Evolutionary conservation across 2,797 vertebrate species (phyloP), one percentile per base, ranked within the genome.

Genomic region (Periophthalmus magnuspinnatus): DNA sequence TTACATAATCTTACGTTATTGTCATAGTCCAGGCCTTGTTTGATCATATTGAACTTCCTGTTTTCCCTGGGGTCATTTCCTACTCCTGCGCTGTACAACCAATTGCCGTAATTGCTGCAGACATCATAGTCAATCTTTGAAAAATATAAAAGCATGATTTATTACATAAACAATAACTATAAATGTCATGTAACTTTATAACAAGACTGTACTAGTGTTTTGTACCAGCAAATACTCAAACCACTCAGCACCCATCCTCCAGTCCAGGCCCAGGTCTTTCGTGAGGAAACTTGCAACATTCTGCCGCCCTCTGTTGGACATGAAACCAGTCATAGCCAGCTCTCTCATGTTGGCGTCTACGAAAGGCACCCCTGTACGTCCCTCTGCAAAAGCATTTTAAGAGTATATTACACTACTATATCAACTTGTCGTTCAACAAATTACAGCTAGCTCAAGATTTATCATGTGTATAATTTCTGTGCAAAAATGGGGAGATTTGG

Each of bases 311-410:
- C 95, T 92, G 89, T 95, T 95, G 55, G 94, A 95, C 94, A 95
- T 95, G 82, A 96, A 96, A 68, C 95, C 94, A 0, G 93, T 95
- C 34, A 88, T 81, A 0, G 89, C 90, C 83, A 95, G 71, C 84
- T 96, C 95, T 72, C 93, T 88, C 94, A 96, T 95, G 87, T 94
- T 96, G 47, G 95, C 94, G 0, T 96, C 94, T 6, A 96, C 94
- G 16, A 96, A 96, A 3, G 95, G 95, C 28, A 96, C 90, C 0
- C 95, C 94, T 0, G 95, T 95, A 17, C 59, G 87, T 21, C 95
- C 94, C 77, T 95, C 95, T 96, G 81, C 63, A 3, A 77, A 60
- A 55, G 57, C 64, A 22, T 1, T 33, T 14, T 0, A 48, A n/a
- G 6, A 69, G 28, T 64, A n/a, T 57, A 56, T 41, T 32, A 47